Evolutionary conservation across 2,888 invertebrate species (phyloP).

Genomic region (Ormyrus nitidulus): DNA sequence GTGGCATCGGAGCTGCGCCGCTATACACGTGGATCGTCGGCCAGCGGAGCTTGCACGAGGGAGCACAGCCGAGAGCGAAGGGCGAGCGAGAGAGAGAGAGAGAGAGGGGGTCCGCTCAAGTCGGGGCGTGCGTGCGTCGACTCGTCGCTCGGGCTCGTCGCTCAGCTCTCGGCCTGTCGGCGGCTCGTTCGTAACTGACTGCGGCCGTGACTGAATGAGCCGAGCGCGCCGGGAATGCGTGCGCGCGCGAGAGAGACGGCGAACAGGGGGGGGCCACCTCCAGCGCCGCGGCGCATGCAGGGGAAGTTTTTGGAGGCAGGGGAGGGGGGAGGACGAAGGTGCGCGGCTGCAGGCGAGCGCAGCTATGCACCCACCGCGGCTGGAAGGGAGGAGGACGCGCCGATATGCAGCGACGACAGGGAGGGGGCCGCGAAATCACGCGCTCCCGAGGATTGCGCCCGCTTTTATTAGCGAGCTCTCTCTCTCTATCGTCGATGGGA

Average conservation of each 20-base stretch:
- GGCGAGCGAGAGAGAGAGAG: constrained; percentile 5
- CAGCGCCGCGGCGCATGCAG: constrained; percentile 70
- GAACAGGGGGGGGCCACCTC: constrained; percentile 67
- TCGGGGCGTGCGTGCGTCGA: constrained; percentile 36
- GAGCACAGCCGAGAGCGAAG: background rate
- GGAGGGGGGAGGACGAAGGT: constrained; percentile 55
- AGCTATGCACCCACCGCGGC: constrained; percentile 2
- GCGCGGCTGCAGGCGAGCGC: constrained; percentile 23
- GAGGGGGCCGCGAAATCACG: background rate
- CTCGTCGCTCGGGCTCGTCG: background rate
- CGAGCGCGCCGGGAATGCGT: constrained; percentile 43
- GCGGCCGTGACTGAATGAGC: constrained; percentile 71
- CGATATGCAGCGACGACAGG: constrained; percentile 1
- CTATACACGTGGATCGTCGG: constrained; percentile 29
- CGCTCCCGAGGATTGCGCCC: background rate
- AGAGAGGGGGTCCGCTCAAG: constrained; percentile 27
- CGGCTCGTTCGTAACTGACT: constrained; percentile 75
- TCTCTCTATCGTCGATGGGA: too few species aligned
- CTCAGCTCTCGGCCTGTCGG: constrained; percentile 67
- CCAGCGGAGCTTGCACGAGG: background rate
- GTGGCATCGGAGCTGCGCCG: constrained; percentile 31
- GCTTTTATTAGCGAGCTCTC: constrained; percentile 4
- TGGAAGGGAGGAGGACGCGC: background rate
- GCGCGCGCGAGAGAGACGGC: constrained; percentile 66
- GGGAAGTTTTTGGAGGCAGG: constrained; percentile 72